Base-by-base conservation (phyloP, 2,797 vertebrate species). In the Triplophysa yarkandensis region DNA sequence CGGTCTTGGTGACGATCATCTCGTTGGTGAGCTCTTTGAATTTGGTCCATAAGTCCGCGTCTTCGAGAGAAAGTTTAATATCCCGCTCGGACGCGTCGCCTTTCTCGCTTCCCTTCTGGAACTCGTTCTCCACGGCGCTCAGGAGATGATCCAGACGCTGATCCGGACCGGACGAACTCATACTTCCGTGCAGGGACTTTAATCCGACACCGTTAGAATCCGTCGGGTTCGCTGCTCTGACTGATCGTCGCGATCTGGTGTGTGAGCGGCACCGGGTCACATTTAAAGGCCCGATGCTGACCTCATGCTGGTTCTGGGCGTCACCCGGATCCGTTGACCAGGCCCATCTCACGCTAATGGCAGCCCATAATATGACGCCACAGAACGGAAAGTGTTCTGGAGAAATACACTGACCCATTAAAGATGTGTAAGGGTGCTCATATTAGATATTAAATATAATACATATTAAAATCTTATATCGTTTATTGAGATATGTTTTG, bases 1-100 rank as follows among this genome's bases (percentile, higher is more conserved):
- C 93, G 0, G 92, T 93, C 70, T 94, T 94, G 23, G 93, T 93
- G 80, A 94, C 93, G 30, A 94, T 94, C 93, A 94, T 94, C 80
- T 94, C 93, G 83, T 94, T 94, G 65, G 93, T 94, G 1, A 94
- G 77, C 80, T 93, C 92, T 85, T 93, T 93, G 80, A 94, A 94
- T 79, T 93, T 93, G 86, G 78, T 89, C 93, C 92, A 94, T 44
- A 94, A 73, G 27, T 92, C 92, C 0, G 88, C 88, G 25, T 94
- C 93, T 7, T 94, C 93, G 70, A 94, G 89, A 0, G 81, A 85
- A 69, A 93, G 85, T 83, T 92, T 93, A 83, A 94, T 93, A 86
- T 94, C 92, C 85, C 91, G 76, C 87, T 94, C 93, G 2, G 91
- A 90, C 4, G 88, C 86, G 79, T 93, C 92, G 4, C 92, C 92